Percentiles rank a stretch among this genome's conserved stretches.
These are phyloP conservation scores for Drosophila neoperkinsi DNA, from an alignment of 2,888 invertebrate genomes.

Conservation along the genomic window DNA sequence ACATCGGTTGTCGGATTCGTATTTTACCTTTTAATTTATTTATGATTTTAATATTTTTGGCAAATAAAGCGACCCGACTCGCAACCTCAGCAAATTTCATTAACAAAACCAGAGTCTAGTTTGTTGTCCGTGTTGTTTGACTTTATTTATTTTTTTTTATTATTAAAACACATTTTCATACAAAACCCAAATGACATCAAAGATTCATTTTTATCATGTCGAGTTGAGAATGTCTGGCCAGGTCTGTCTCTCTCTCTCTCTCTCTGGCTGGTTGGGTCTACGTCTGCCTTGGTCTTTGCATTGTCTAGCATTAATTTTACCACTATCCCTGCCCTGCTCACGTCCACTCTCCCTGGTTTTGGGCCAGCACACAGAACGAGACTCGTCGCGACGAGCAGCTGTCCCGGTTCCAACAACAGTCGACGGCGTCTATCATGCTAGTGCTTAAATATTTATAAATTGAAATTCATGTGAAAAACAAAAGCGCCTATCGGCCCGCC, in stretches of 20 bases:
- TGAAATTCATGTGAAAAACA: slow-evolving; percentile 76
- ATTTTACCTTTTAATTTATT: slow-evolving; percentile 62
- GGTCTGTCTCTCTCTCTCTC: slow-evolving; percentile 17
- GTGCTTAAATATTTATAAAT: slow-evolving; percentile 77
- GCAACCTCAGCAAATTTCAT: slow-evolving; percentile 67
- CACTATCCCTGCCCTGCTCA: not conserved
- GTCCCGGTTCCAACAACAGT: slow-evolving; percentile 22
- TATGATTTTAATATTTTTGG: slow-evolving; percentile 72
- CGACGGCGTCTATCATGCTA: slow-evolving; percentile 60
- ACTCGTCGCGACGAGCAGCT: slow-evolving; percentile 40
- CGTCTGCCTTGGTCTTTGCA: slow-evolving; percentile 18
- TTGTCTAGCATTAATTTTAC: slow-evolving; percentile 2
- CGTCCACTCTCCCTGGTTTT: slow-evolving; percentile 12
- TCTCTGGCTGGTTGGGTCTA: slow-evolving; percentile 18
- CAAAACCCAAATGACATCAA: slow-evolving; percentile 76
- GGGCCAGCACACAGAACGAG: slow-evolving; percentile 35
- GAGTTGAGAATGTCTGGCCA: slow-evolving; percentile 56
- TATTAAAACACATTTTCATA: slow-evolving; percentile 72
- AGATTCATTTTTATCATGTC: slow-evolving; percentile 78
- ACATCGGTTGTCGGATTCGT: not conserved
- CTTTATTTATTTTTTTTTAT: slow-evolving; percentile 55
- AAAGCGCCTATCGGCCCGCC: slow-evolving; percentile 64
- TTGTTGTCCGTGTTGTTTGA: slow-evolving; percentile 14
- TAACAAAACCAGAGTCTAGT: slow-evolving; percentile 61
- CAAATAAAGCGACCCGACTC: slow-evolving; percentile 61